A percentile compares a stretch with the other conserved stretches of the same genome.
Conservation (phyloP, 2,888 invertebrate genomes). For the Trimorus sp. region DNA sequence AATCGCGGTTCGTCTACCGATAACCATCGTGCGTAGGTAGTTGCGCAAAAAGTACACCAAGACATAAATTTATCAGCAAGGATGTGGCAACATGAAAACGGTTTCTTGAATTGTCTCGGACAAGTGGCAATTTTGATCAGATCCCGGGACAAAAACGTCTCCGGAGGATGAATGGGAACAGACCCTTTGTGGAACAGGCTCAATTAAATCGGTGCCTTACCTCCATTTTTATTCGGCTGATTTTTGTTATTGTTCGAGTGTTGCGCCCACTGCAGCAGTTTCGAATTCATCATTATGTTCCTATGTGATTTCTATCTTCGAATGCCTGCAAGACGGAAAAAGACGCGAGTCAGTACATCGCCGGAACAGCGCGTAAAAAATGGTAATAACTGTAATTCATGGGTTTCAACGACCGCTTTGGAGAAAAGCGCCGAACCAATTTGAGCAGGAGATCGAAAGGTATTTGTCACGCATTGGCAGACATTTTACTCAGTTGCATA, state of each 20-base stretch:
- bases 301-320: constrained; percentile 24
- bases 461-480: too few species aligned
- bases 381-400: too few species aligned
- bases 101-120: constrained; percentile 22
- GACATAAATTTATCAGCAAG: constrained; percentile 49
- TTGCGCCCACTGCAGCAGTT: constrained; percentile 84
- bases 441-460: too few species aligned
- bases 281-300: constrained; percentile 83
- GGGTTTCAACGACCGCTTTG: too few species aligned
- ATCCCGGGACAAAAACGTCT: not conserved
- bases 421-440: too few species aligned
- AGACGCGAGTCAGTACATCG: constrained; percentile 3
- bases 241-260: constrained; percentile 83
- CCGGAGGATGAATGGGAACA: not conserved
- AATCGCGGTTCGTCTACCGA: constrained; percentile 40
- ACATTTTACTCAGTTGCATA: too few species aligned
- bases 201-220: constrained; percentile 56
- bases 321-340: constrained; percentile 67
- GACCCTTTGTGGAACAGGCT: not conserved
- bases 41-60: constrained; percentile 34
- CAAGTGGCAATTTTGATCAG: not conserved
- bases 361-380: not conserved
- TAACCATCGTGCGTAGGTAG: constrained; percentile 53
- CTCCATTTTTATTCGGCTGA: constrained; percentile 79
- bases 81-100: constrained; percentile 45